These are phyloP conservation scores for Atethmia centrago DNA, from an alignment of 2,888 invertebrate species.

Conservation along the genomic window DNA sequence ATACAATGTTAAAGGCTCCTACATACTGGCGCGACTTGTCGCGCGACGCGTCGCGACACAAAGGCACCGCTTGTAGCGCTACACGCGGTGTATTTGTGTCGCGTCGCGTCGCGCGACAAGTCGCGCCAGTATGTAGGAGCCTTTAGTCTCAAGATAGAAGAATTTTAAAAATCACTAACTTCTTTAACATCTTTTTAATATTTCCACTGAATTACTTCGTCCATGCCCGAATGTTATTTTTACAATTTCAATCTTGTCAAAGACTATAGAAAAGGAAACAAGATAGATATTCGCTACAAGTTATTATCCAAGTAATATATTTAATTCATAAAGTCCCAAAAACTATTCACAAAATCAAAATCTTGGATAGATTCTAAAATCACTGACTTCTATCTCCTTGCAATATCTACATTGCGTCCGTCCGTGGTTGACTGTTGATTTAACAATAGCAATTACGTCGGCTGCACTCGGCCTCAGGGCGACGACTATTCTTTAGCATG, in stretches of 20 bases:
- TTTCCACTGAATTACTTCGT: not conserved
- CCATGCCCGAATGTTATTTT: not conserved
- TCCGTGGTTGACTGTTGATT: constrained; percentile 75
- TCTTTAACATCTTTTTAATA: not conserved
- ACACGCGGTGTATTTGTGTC: too few species aligned
- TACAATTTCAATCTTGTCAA: not conserved
- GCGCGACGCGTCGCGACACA: too few species aligned
- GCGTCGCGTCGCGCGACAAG: too few species aligned
- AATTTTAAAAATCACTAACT: not conserved
- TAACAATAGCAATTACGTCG: constrained; percentile 87
- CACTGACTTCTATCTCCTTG: constrained; percentile 9
- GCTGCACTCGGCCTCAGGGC: constrained; percentile 72
- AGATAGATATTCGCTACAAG: not conserved
- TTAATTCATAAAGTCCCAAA: not conserved
- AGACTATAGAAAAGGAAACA: not conserved
- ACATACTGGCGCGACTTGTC: too few species aligned
- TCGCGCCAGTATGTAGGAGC: too few species aligned
- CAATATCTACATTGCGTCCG: constrained; percentile 61
- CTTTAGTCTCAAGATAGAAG: too few species aligned
- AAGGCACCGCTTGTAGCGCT: too few species aligned
- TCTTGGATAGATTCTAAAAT: not conserved
- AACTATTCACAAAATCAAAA: not conserved
- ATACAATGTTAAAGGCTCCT: too few species aligned
- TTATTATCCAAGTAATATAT: not conserved
- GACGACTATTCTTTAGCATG: constrained; percentile 86